phyloP scores from a whole-genome alignment of 2,888 invertebrate genomes.

The Apantesis nais region DNA sequence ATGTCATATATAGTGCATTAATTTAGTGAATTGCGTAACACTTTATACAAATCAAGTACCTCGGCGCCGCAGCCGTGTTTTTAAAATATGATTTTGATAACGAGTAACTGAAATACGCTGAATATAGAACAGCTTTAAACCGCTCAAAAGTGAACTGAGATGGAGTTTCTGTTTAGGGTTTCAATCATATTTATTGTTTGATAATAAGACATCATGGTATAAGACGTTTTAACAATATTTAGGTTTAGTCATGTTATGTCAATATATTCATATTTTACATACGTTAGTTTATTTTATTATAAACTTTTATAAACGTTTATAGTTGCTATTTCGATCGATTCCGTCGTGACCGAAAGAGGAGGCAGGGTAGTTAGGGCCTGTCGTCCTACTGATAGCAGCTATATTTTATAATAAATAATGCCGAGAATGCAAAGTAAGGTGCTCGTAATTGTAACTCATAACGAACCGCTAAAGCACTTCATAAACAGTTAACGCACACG shows the following conservation, averaged over 20 bases:
- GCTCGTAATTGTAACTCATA: conserved; percentile 8
- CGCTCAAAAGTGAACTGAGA: conserved; percentile 68
- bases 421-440: conserved; percentile 24
- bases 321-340: conserved; percentile 71
- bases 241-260: conserved; percentile 65
- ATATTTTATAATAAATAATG: conserved; percentile 12
- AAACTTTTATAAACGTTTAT: conserved; percentile 70
- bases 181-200: conserved; percentile 70
- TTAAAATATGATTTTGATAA: conserved; percentile 40
- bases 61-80: conserved; percentile 14
- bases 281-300: conserved; percentile 74
- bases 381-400: conserved; percentile 24
- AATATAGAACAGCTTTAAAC: conserved; percentile 61
- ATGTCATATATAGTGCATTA: conserved; percentile 44
- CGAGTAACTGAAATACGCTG: conserved; percentile 47
- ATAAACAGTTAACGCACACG: conserved; percentile 6
- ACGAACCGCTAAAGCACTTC: neutral
- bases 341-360: conserved; percentile 15
- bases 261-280: conserved; percentile 77
- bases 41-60: conserved; percentile 39
- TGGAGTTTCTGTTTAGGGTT: conserved; percentile 58
- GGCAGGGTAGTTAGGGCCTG: conserved; percentile 22
- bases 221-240: conserved; percentile 50
- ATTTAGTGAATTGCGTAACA: conserved; percentile 34
- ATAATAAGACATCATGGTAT: conserved; percentile 49